phyloP scores from a whole-genome alignment of 1,140 invertebrate genomes.

The Argopecten irradians region DNA sequence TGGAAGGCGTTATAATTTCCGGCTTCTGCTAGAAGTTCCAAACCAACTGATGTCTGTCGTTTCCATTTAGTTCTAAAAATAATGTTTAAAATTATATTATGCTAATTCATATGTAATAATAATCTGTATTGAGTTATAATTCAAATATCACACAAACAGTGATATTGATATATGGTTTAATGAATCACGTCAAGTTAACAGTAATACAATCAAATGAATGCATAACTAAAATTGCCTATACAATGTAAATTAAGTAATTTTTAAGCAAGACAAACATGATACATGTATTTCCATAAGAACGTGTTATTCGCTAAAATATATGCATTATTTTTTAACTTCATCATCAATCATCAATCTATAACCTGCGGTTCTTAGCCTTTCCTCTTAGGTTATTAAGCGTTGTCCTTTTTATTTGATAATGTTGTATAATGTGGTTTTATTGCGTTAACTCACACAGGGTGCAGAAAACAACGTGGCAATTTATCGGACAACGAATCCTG shows the following conservation, averaged over 20 bases:
- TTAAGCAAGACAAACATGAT: neutral
- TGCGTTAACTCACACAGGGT: neutral
- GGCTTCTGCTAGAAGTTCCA: constrained; percentile 95
- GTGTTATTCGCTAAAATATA: neutral
- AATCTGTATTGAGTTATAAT: neutral
- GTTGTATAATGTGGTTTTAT: too few relatives aligned
- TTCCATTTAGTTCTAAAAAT: constrained; percentile 98
- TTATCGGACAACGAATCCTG: constrained; percentile 18
- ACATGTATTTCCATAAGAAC: too few relatives aligned
- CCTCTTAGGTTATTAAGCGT: neutral
- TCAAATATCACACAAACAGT: neutral
- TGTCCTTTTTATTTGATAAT: constrained; percentile 9
- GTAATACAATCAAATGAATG: neutral
- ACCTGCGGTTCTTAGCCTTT: neutral
- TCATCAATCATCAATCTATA: neutral
- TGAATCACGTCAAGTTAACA: neutral
- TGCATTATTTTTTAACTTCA: neutral
- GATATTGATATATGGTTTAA: neutral
- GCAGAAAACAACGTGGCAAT: neutral
- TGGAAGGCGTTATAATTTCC: constrained; percentile 97
- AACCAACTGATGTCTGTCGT: constrained; percentile 95
- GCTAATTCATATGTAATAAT: neutral
- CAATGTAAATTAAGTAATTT: neutral
- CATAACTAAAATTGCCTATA: neutral
- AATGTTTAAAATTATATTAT: neutral